Evolutionary conservation across 2,113 vertebrate species (phyloP).

Genomic region (Caretta caretta): DNA sequence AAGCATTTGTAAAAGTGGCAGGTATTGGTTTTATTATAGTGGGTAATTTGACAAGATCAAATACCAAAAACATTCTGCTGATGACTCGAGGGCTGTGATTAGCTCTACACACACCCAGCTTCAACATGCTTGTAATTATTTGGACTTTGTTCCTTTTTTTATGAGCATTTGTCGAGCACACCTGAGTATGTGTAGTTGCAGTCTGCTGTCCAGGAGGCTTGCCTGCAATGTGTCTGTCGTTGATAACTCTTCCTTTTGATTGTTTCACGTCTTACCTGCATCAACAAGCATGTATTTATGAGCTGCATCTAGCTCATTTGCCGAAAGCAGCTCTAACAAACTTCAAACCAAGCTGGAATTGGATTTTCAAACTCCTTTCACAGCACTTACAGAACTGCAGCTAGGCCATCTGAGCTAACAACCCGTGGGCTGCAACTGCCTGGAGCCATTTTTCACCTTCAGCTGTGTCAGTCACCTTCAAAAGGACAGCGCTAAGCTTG

Average conservation of each 20-base stretch:
- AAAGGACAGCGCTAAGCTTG: neutral
- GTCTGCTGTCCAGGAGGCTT: neutral
- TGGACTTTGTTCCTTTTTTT: neutral
- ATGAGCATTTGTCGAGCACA: neutral
- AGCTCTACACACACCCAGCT: neutral
- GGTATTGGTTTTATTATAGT: neutral
- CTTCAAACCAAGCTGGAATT: neutral
- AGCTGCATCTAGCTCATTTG: neutral
- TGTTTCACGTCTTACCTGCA: neutral
- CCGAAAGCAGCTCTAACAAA: neutral
- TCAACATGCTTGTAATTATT: neutral
- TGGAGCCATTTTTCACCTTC: conserved; percentile 12
- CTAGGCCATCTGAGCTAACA: neutral
- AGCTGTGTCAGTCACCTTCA: neutral
- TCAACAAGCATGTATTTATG: neutral
- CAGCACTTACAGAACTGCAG: conserved; percentile 19
- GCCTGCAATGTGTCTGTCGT: neutral
- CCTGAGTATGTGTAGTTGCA: neutral
- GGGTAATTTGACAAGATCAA: neutral
- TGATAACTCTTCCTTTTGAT: neutral
- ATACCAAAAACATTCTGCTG: neutral
- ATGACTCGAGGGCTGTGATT: neutral
- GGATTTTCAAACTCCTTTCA: neutral
- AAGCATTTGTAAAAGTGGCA: neutral
- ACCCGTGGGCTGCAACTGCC: neutral